These are phyloP conservation scores for Stegodyphus mimosarum DNA, from an alignment of 1,140 invertebrate species.

Conservation along the genomic window DNA sequence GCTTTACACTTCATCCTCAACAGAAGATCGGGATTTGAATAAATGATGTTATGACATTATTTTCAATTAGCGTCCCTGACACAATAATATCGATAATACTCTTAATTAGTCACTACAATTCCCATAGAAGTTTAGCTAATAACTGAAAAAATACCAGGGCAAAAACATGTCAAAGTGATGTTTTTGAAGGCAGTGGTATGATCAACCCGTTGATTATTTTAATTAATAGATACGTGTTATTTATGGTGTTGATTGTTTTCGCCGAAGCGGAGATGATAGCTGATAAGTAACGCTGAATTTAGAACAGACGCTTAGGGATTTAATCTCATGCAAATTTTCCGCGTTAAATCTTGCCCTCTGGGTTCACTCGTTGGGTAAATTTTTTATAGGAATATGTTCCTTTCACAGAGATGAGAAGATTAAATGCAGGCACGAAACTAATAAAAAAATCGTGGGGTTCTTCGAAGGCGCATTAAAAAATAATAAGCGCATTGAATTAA, in stretches of 20 bases:
- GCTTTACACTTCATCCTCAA: neutral
- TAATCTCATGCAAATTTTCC: constrained; percentile 17
- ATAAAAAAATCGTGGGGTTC: neutral
- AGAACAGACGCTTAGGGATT: constrained; percentile 32
- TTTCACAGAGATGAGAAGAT: neutral
- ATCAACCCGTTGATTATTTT: constrained; percentile 51
- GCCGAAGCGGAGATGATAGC: constrained; percentile 16
- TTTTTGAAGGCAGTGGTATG: constrained; percentile 17
- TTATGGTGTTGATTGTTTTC: constrained; percentile 47
- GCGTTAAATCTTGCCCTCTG: constrained; percentile 32
- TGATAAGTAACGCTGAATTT: constrained; percentile 28
- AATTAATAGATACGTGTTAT: constrained; percentile 47
- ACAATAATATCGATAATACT: constrained; percentile 57
- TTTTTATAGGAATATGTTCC: neutral
- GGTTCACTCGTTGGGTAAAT: neutral
- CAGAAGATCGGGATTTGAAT: constrained; percentile 37
- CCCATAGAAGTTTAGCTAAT: constrained; percentile 18
- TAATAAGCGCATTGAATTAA: constrained; percentile 27
- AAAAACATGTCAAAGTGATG: constrained; percentile 50
- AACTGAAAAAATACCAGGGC: neutral
- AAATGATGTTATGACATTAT: constrained; percentile 60
- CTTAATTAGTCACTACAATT: constrained; percentile 56
- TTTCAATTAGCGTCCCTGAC: constrained; percentile 54
- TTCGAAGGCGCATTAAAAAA: constrained; percentile 11
- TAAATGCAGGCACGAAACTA: neutral